These are phyloP conservation scores for Lasioglossum albipes DNA, from an alignment of 1,140 invertebrate species.

Conservation along the genomic window DNA sequence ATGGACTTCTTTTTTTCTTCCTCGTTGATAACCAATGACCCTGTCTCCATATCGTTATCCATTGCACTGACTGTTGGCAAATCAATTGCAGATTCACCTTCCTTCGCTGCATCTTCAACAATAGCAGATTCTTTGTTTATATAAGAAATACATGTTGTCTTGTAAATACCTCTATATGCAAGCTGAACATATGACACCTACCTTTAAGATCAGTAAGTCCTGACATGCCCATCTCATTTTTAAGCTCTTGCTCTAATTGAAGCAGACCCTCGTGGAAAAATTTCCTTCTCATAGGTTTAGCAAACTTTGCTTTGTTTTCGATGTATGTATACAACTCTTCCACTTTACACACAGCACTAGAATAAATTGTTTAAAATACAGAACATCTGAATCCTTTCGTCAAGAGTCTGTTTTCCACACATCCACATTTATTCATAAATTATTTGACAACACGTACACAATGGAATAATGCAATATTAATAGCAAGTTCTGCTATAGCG, in stretches of 20 bases:
- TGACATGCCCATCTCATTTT: constrained; percentile 65
- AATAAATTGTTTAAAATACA: constrained; percentile 17
- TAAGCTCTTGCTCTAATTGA: constrained; percentile 82
- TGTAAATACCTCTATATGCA: not conserved
- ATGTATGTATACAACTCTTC: constrained; percentile 81
- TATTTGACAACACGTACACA: no score
- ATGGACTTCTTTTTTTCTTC: constrained; percentile 78
- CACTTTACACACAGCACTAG: constrained; percentile 79
- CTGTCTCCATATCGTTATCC: constrained; percentile 79
- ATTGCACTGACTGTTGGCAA: constrained; percentile 50
- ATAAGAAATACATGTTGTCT: not conserved
- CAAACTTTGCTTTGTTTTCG: constrained; percentile 85
- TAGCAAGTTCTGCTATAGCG: no score
- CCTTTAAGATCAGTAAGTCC: constrained; percentile 53
- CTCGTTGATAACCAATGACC: constrained; percentile 83
- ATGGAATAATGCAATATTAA: constrained; percentile 29
- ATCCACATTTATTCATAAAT: no score
- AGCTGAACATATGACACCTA: constrained; percentile 15
- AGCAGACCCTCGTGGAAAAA: constrained; percentile 85
- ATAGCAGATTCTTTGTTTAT: constrained; percentile 39
- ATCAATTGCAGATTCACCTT: constrained; percentile 50
- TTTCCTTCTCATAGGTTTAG: constrained; percentile 83
- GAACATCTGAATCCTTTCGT: no score
- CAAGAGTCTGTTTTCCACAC: no score
- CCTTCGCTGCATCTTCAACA: constrained; percentile 46